Evolutionary conservation across 1,140 invertebrate genomes (phyloP), one percentile per base, ranked within the genome.

Genomic region (Calephelis nemesis): DNA sequence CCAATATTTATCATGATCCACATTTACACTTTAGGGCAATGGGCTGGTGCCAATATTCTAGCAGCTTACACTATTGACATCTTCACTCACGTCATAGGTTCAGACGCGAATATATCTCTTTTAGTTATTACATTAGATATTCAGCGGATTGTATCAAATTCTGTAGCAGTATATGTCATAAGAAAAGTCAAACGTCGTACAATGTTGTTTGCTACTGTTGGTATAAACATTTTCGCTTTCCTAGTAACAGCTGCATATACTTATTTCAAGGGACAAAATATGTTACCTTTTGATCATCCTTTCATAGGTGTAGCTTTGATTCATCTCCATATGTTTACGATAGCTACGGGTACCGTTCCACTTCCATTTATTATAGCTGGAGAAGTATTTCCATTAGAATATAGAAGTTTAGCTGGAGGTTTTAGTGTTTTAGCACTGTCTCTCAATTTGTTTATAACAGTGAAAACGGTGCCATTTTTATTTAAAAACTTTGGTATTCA

Each of bases 1-100:
- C 84, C 84, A 0, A 82, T 88, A 7, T 75, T 84, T 47, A 71
- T 88, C 39, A 88, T 88, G 86, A 69, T 85, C n/a, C 84, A 88
- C 60, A 72, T 80, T 30, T 83, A 83, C 48, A 79, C 79, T 0
- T 71, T 88, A 45, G 75, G 77, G 0, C 75, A 87, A 65, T 87
- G 82, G 70, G 71, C 80, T 63, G 85, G 81, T 6, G 76, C 77
- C 8, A 83, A 79, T 12, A 73, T 94, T 0, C 91, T 96, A 11
- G 93, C 93, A 65, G 96, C 95, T 72, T 96, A 96, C 75, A 93
- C 95, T 0, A 93, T 95, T 0, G 84, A 92, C 7, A 94, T 94
- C 68, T 93, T 93, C 80, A 79, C 83, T 19, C 76, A 92, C 8
- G 81, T 93, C 0, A 74, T 93, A 11, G 92, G 88, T 3, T 82